Evolutionary conservation across 92 coral and sea anemone genomes (phyloP).

Genomic region (Pocillopora grandis): DNA sequence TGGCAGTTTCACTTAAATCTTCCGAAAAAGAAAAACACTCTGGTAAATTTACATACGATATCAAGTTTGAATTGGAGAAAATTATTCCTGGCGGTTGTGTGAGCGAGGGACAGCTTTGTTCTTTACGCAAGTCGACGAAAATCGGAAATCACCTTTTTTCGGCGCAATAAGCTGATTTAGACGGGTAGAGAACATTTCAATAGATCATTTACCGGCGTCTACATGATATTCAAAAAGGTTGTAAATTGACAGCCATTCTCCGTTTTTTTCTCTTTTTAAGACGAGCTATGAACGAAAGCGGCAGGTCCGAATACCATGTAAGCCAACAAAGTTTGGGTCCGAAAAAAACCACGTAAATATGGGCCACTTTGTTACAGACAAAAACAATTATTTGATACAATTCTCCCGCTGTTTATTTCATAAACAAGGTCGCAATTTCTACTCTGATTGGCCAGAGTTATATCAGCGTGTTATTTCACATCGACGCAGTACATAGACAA

Average conservation of each 20-base stretch:
- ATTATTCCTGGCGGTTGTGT: background rate
- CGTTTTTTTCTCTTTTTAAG: background rate
- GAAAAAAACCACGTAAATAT: background rate
- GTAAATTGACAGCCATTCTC: conserved; percentile 17
- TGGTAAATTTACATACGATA: conserved; percentile 27
- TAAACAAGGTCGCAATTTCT: conserved; percentile 21
- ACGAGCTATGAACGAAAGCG: conserved; percentile 4
- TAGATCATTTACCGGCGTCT: conserved; percentile 31
- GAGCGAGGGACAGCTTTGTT: background rate
- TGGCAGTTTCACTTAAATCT: conserved; percentile 34
- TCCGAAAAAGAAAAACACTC: conserved; percentile 22
- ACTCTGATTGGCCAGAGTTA: conserved; percentile 25
- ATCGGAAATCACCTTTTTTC: conserved; percentile 3
- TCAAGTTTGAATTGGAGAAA: conserved; percentile 26
- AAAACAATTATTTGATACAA: conserved; percentile 38
- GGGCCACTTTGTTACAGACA: conserved; percentile 1
- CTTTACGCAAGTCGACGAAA: conserved; percentile 10
- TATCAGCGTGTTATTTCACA: conserved; percentile 15
- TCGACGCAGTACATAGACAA: background rate
- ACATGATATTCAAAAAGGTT: conserved; percentile 21
- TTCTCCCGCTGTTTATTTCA: conserved; percentile 26
- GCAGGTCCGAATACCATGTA: background rate
- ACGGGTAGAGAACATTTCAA: conserved; percentile 19
- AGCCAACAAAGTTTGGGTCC: background rate
- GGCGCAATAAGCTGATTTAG: background rate